Conservation (phyloP, 2,797 vertebrate species). For the Enteromius mattozi region DNA sequence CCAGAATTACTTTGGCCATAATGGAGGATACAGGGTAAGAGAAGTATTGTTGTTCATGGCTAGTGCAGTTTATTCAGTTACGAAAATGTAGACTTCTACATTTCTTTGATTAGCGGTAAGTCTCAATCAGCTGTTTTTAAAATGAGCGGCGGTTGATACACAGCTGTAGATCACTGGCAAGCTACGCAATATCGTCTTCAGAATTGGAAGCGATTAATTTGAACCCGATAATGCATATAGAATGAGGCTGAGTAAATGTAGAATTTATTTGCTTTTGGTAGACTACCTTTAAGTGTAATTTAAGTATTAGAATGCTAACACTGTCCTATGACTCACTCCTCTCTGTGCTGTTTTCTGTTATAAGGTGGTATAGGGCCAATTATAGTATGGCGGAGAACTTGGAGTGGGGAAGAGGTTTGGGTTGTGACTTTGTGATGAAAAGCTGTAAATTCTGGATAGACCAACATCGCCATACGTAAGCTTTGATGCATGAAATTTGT, state of each 20-base stretch:
- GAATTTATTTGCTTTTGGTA: too few relatives aligned
- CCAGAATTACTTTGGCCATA: conserved; percentile 93
- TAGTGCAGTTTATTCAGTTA: not conserved
- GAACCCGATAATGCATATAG: too few relatives aligned
- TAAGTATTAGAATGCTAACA: too few relatives aligned
- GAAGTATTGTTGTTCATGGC: not conserved
- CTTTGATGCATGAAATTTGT: not conserved
- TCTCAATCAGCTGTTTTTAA: too few relatives aligned
- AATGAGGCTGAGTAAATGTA: too few relatives aligned
- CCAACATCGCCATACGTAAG: conserved; percentile 85
- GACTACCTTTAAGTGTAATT: too few relatives aligned
- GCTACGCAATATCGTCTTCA: too few relatives aligned
- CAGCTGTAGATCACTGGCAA: too few relatives aligned
- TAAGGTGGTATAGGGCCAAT: conserved; percentile 95
- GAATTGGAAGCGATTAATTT: too few relatives aligned
- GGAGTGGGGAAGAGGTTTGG: conserved; percentile 92
- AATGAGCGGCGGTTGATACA: too few relatives aligned
- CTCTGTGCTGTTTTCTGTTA: not conserved
- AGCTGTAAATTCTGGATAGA: conserved; percentile 99
- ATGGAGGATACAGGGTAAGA: conserved; percentile 97
- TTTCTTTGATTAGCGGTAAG: not conserved
- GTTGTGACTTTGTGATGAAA: conserved; percentile 95
- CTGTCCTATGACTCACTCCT: not conserved
- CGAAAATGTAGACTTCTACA: not conserved
- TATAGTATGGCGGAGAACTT: conserved; percentile 95